phyloP scores from a whole-genome alignment of 2,113 vertebrate genomes.

The Sclerurus mexicanus region DNA sequence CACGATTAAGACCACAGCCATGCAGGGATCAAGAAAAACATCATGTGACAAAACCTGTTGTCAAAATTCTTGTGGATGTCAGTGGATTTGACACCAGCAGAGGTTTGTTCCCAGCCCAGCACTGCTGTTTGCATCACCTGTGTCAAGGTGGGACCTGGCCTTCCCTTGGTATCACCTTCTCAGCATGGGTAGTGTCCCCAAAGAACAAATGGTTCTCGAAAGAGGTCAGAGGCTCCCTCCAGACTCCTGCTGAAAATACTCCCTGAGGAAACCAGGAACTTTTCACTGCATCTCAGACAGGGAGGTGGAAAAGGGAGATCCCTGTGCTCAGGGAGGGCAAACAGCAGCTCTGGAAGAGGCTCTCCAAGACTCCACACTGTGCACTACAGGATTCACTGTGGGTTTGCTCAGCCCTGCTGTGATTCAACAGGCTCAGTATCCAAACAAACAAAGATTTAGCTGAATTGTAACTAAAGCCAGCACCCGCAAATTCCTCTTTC shows the following conservation, averaged over 20 bases:
- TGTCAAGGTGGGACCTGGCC: background rate
- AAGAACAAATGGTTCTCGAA: background rate
- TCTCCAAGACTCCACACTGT: background rate
- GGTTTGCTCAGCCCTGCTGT: background rate
- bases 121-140: background rate
- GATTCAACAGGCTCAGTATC: background rate
- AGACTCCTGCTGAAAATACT: background rate
- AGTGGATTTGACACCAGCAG: background rate
- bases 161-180: background rate
- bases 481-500: background rate
- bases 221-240: background rate
- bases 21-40: background rate
- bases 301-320: background rate
- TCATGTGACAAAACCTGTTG: background rate
- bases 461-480: background rate
- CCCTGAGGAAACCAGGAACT: background rate
- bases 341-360: background rate
- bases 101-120: background rate
- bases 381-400: accelerated
- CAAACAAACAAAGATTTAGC: constrained; percentile 23
- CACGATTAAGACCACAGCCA: background rate
- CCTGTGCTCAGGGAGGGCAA: background rate
- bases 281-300: background rate
- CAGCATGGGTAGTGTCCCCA: background rate
- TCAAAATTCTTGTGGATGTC: background rate